These are phyloP conservation scores for Champsocephalus esox DNA, from an alignment of 2,797 vertebrate species.

Conservation along the genomic window DNA sequence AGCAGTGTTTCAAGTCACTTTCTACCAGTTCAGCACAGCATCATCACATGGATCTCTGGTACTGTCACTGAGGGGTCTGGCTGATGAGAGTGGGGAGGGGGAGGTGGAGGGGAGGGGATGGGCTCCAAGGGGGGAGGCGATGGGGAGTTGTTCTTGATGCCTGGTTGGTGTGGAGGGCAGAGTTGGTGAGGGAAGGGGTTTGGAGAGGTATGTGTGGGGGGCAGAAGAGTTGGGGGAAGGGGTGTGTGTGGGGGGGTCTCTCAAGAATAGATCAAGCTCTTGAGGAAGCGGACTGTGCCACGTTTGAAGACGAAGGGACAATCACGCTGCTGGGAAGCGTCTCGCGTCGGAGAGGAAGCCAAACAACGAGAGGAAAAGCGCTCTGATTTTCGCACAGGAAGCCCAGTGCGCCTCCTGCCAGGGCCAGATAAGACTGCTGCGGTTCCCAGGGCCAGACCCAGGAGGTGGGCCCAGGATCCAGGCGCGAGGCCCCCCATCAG, in stretches of 20 bases:
- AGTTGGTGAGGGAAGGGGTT: conserved; percentile 66
- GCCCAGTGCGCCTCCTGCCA: conserved; percentile 96
- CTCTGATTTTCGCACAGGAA: conserved; percentile 99
- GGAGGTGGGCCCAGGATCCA: conserved; percentile 84
- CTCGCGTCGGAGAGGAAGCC: conserved; percentile 97
- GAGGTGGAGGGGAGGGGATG: conserved; percentile 41
- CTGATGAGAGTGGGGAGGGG: conserved; percentile 57
- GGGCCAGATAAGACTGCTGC: conserved; percentile 96
- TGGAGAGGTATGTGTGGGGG: conserved; percentile 72
- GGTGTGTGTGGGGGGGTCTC: conserved; percentile 67
- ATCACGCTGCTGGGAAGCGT: conserved; percentile 99
- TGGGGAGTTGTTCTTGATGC: conserved; percentile 61
- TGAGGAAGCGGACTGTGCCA: conserved; percentile 99
- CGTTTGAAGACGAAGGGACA: conserved; percentile 99
- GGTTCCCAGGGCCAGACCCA: conserved; percentile 95
- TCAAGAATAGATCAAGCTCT: conserved; percentile 99
- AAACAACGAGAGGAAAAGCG: conserved; percentile 99
- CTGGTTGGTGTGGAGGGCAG: conserved; percentile 61
- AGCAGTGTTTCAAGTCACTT: conserved; percentile 75
- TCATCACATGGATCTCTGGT: conserved; percentile 59
- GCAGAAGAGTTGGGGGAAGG: conserved; percentile 53
- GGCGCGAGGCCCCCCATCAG: conserved; percentile 89
- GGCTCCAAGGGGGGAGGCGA: conserved; percentile 33
- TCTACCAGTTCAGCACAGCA: conserved; percentile 59
- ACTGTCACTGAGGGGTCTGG: conserved; percentile 68